Conservation (phyloP, 2,888 invertebrate species). For the Dioctria rufipes region DNA sequence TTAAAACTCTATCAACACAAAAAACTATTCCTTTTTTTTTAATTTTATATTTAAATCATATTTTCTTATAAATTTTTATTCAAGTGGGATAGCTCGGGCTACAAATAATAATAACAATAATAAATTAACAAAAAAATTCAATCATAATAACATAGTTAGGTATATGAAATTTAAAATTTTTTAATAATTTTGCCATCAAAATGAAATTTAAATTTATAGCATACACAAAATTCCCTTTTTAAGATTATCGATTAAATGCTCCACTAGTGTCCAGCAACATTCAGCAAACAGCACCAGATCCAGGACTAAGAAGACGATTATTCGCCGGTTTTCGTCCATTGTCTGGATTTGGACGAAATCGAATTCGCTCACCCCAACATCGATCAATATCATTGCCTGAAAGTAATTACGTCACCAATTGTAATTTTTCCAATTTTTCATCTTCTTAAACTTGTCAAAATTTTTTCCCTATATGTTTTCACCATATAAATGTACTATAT, state of each 20-base stretch:
- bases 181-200: neutral
- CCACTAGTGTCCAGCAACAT: neutral
- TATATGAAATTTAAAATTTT: neutral
- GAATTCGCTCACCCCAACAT: slow-evolving; percentile 81
- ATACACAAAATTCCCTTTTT: slow-evolving; percentile 12
- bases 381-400: slow-evolving; percentile 89
- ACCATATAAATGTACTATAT: slow-evolving; percentile 29
- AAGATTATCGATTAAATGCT: slow-evolving; percentile 34
- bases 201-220: neutral
- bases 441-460: slow-evolving; percentile 59
- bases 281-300: slow-evolving; percentile 69
- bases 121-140: too few species aligned
- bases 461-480: slow-evolving; percentile 56
- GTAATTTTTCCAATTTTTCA: slow-evolving; percentile 60
- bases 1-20: too few species aligned
- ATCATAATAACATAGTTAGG: neutral
- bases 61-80: neutral
- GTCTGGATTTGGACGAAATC: slow-evolving; percentile 81
- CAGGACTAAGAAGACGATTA: slow-evolving; percentile 81
- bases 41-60: too few species aligned
- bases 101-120: too few species aligned
- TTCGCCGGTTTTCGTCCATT: slow-evolving; percentile 87
- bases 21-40: too few species aligned
- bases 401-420: slow-evolving; percentile 75
- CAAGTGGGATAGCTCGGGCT: slow-evolving; percentile 5